Base-by-base conservation (phyloP, 2,888 invertebrate genomes). In the Meteorus cinctellus region DNA sequence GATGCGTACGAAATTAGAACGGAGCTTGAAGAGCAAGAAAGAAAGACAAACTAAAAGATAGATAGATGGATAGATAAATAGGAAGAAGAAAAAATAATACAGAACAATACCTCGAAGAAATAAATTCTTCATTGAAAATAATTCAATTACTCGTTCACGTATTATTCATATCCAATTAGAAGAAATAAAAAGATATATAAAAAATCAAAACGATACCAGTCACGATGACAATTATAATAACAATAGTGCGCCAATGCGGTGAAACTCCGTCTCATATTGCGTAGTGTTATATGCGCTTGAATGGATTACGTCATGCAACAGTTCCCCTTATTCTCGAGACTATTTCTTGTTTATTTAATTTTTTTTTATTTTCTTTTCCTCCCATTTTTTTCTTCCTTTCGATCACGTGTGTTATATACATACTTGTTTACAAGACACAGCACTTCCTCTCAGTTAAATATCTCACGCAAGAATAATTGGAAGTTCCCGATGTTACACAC, bases 251-350 rank as follows among this genome's bases (percentile, higher is more conserved):
- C 75, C 69, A 66, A 63, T 70, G 36, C 70, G 65, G 63, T 51
- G 74, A 75, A 72, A 71, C 45, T 75, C 70, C 72, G 62, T 45
- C 65, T 48, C 81, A 83, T 86, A 84, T 86, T 86, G 86, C 86
- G 86, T 86, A 86, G 85, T 83, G 55, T 55, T 55, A 19, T 55
- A 85, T 83, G 81, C 82, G 85, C 84, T 85, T 86, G 86, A 86
- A 86, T 86, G 86, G 85, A 85, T 86, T 86, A 85, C 86, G 86
- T 86, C 86, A 86, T 83, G 81, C 82, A 82, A 76, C 67, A 78
- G 77, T 77, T 70, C 71, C 76, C 74, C 78, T 73, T 74, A 77
- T 75, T 66, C 74, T 80, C 68, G 77, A 69, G 62, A 65, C 67
- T 69, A 51, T 72, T 80, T 65, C 75, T 68, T 74, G 66, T 73